These are phyloP conservation scores for Pomacea canaliculata DNA, from an alignment of 2,888 invertebrate genomes.

Conservation along the genomic window DNA sequence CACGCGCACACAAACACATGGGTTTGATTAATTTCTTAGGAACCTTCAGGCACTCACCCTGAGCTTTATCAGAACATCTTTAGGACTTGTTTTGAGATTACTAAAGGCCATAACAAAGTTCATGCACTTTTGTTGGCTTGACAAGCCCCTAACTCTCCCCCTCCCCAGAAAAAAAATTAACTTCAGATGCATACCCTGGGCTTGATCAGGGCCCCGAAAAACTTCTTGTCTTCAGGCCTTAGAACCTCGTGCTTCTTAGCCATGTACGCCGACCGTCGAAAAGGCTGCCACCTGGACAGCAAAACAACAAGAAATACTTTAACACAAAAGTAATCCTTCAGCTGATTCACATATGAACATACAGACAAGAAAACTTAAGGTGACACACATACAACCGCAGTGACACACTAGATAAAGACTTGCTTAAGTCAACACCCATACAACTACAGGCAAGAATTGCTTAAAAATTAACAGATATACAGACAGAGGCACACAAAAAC, in stretches of 20 bases:
- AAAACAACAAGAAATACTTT: neutral
- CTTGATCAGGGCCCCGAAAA: constrained; percentile 66
- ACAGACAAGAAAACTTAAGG: too few species aligned
- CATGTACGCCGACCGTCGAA: constrained; percentile 61
- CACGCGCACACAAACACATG: constrained; percentile 3
- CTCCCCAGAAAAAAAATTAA: too few species aligned
- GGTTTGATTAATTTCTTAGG: too few species aligned
- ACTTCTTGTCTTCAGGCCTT: constrained; percentile 64
- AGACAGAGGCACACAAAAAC: too few species aligned
- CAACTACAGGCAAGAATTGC: too few species aligned
- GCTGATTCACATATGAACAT: too few species aligned
- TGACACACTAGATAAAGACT: too few species aligned
- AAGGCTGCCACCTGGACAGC: constrained; percentile 60
- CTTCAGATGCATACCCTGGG: constrained; percentile 52
- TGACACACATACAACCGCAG: too few species aligned
- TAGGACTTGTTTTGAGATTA: neutral
- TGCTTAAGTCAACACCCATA: too few species aligned
- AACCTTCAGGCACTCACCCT: neutral
- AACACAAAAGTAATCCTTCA: too few species aligned
- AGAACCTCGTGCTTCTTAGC: constrained; percentile 37
- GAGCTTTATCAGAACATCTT: neutral
- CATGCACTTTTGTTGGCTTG: neutral
- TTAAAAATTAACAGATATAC: too few species aligned
- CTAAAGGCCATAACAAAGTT: neutral
- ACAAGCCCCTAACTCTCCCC: too few species aligned